Evolutionary conservation across 53 echinoderm and acorn worm genomes (phyloP).

Genomic region (Apostichopus leukothele): DNA sequence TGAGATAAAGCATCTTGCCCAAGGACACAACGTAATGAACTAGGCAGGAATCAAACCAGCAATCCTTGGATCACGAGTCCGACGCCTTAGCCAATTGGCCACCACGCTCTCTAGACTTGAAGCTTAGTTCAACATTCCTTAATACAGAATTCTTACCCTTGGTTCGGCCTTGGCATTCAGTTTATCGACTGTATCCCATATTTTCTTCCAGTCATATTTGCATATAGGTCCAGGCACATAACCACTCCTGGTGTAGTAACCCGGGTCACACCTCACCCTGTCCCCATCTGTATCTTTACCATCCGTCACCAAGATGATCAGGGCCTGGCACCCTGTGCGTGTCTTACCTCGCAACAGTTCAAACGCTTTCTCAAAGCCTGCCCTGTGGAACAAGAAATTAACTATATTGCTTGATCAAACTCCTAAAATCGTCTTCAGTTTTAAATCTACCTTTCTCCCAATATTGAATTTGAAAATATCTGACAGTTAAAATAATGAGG

Average conservation of each 20-base stretch:
- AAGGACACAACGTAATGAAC: no score
- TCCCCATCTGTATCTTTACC: conserved; percentile 97
- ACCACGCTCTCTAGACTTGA: no score
- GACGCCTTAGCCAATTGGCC: no score
- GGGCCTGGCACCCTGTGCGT: conserved; percentile 91
- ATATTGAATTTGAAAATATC: no score
- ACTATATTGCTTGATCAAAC: background rate
- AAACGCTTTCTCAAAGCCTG: conserved; percentile 94
- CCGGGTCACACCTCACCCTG: conserved; percentile 91
- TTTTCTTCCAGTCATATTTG: conserved; percentile 82
- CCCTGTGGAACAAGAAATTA: conserved; percentile 50
- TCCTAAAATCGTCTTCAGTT: no score
- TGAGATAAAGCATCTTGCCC: no score
- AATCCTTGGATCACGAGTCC: no score
- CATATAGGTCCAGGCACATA: conserved; percentile 98
- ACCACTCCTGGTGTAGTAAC: conserved; percentile 97
- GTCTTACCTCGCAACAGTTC: conserved; percentile 75
- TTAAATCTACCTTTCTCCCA: no score
- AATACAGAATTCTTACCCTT: conserved; percentile 36
- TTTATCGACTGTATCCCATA: conserved; percentile 67
- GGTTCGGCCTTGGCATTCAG: conserved; percentile 65
- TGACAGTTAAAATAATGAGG: no score
- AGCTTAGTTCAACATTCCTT: no score
- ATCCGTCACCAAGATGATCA: conserved; percentile 90
- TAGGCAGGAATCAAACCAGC: no score